Base-by-base conservation (phyloP, 2,797 vertebrate species). In the Clangula hyemalis region DNA sequence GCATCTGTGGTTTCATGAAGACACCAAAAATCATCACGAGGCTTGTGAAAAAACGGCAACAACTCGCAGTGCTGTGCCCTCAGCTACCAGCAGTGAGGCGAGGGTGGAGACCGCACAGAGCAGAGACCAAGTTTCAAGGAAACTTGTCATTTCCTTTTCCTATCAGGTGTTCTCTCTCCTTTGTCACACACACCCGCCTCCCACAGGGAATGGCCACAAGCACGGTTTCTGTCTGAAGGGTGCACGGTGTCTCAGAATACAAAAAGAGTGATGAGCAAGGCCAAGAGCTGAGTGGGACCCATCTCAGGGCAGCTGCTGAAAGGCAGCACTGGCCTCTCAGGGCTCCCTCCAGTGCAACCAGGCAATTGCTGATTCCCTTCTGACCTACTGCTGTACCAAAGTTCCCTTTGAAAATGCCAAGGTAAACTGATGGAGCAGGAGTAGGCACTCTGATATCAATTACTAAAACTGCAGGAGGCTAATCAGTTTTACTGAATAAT, bases 401-500 rank as follows among this genome's bases (percentile, higher is more conserved):
- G 3, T 22, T 47, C 57, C 61, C 38, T 25, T 11, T 8, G 49
- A 70, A 89, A 93, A 61, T 34, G 56, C 25, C 28, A 30, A 13
- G 36, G 78, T 17, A 49, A 70, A 43, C n/a, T 18, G 72, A 75
- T 39, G 66, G 78, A 92, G 61, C 56, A 75, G 72, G 62, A 87
- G 27, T 36, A 70, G 82, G 43, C 25, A 36, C 11, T 66, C 18
- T 21, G 58, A 14, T 21, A 70, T 53, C 80, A 91, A 91, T 95
- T 81, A 87, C 34, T 38, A 62, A 77, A 91, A 56, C 79, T 24
- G 82, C 72, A 53, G 92, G 89, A 73, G 82, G 79, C 87, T 85
- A 96, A 92, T 94, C 81, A 89, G 76, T 66, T 93, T 92, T 78
- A 69, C 51, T 38, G 84, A 89, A 69, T 71, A 78, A 89, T 85